Evolutionary conservation across 2,797 vertebrate genomes (phyloP), one percentile per base, ranked within the genome.

Genomic region (Ciconia nigra): DNA sequence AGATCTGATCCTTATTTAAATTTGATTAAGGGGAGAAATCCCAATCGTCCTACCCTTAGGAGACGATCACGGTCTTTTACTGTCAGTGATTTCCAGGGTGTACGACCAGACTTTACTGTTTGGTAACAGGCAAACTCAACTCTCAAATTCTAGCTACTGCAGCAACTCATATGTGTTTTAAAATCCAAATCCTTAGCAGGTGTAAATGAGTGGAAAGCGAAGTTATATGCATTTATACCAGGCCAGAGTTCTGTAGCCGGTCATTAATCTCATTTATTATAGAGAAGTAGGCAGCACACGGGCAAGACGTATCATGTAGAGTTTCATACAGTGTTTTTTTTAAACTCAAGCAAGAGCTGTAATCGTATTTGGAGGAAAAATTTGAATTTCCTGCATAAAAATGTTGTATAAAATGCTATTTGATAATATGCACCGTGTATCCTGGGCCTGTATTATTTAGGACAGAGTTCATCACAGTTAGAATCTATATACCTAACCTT

Each of bases 21-120:
- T 73, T 87, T 99, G 96, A 95, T 98, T 78, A 98, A 97, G 95
- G 98, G 97, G 66, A 98, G 97, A 88, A 98, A 96, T 11, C 98
- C 97, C 1, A 95, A 96, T 41, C 89, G 93, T 26, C 97, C 95
- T n/a, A 98, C 99, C 94, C 98, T 98, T 31, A 98, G 99, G 93
- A 98, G 99, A 87, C 97, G 99, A 94, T 99, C 99, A 11, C 98
- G 99, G 11, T 99, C 99, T 87, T 99, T 99, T 76, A 99, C 99
- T 2, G 99, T 98, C 97, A 98, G 96, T 42, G 99, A 99, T 21
- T 98, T 99, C 44, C 98, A 98, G 55, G 98, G 99, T 10, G 97
- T 98, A 41, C 97, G 98, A 4, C 95, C 97, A 28, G 98, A 98
- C 20, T 96, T 98, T 11, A 91, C 95, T 0, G 93, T 97, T 77